Conservation (phyloP, 2,113 vertebrate species). For the Chionis minor region DNA sequence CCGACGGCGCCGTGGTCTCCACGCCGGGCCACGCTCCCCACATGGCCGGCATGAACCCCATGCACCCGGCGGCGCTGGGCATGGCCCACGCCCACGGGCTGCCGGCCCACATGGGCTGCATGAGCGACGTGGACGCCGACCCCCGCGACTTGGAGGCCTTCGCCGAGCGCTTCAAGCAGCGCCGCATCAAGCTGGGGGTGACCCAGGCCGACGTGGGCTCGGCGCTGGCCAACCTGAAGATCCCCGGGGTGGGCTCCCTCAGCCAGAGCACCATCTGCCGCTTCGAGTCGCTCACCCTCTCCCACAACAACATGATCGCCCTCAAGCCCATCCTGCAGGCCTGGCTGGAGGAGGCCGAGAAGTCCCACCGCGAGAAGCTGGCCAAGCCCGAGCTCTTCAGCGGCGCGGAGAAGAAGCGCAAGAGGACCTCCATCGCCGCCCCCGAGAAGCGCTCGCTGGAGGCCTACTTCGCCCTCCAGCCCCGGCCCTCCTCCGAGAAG, state of each 20-base stretch:
- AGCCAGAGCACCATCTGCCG: slow-evolving; percentile 99
- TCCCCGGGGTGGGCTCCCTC: slow-evolving; percentile 96
- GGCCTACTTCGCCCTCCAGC: slow-evolving; percentile 97
- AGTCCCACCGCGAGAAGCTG: slow-evolving; percentile 96
- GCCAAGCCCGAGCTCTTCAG: slow-evolving; percentile 98
- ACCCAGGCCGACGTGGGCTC: slow-evolving; percentile 97
- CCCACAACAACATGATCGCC: slow-evolving; percentile 99
- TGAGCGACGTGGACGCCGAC: slow-evolving; percentile 97
- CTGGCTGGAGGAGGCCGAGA: slow-evolving; percentile 98
- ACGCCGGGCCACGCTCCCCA: slow-evolving; percentile 91
- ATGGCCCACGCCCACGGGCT: slow-evolving; percentile 97
- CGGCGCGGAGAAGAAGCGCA: slow-evolving; percentile 95
- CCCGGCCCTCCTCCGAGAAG: slow-evolving; percentile 87
- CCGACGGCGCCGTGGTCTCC: slow-evolving; percentile 95
- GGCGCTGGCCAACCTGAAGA: slow-evolving; percentile 96
- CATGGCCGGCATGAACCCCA: slow-evolving; percentile 98
- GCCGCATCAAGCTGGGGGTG: slow-evolving; percentile 97
- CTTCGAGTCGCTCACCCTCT: slow-evolving; percentile 96
- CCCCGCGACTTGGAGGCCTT: slow-evolving; percentile 98
- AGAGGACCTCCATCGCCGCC: slow-evolving; percentile 94
- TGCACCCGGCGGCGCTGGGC: slow-evolving; percentile 97
- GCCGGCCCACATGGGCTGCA: slow-evolving; percentile 92
- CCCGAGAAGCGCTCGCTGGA: slow-evolving; percentile 94
- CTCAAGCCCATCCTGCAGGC: slow-evolving; percentile 97
- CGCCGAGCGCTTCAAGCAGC: slow-evolving; percentile 97